Base-by-base conservation (phyloP, 2,797 vertebrate genomes). In the Microctenopoma stevenorrisi region DNA sequence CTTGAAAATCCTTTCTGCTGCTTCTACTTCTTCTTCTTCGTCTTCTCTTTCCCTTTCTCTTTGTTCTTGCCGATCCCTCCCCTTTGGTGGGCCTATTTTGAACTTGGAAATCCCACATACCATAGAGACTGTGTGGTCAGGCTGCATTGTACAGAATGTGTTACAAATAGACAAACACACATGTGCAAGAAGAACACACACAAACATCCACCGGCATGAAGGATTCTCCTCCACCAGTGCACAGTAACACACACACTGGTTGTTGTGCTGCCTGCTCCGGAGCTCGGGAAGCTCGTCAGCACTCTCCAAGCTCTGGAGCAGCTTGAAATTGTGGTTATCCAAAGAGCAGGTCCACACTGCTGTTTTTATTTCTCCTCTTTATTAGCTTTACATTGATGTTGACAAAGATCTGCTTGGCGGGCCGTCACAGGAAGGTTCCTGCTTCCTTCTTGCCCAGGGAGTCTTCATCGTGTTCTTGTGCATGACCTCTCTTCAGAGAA, bases 101-200 rank as follows among this genome's bases (percentile, higher is more conserved):
- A 90, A 89, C 76, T 80, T 90, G 89, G 88, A 90, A 89, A 88
- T 81, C 83, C 80, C 86, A 83, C 88, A 91, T 87, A 88, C 86
- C 86, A 83, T 60, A 80, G 62, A 66, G 60, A 78, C 75, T 87
- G 84, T 88, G 87, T 72, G 83, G 84, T 76, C 73, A 47, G 61
- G 51, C 64, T 59, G 72, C 78, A 71, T 79, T 87, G 71, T 79
- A 64, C 63, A 35, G 4, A 4, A 69, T 18, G 18, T 76, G 70
- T 88, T 83, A 74, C 84, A 83, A 81, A 84, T 82, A 82, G 80
- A 74, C 79, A 69, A 38, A 25, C 57, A 59, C 49, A 16, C 25
- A 61, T 49, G 33, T 40, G 70, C 50, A 64, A 59, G 49, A 54
- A 48, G 64, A 18, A 18, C 18, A 68, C 11, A 69, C 18, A 53